phyloP scores from a whole-genome alignment of 2,797 vertebrate genomes.

The Helicolenus hilgendorfi region DNA sequence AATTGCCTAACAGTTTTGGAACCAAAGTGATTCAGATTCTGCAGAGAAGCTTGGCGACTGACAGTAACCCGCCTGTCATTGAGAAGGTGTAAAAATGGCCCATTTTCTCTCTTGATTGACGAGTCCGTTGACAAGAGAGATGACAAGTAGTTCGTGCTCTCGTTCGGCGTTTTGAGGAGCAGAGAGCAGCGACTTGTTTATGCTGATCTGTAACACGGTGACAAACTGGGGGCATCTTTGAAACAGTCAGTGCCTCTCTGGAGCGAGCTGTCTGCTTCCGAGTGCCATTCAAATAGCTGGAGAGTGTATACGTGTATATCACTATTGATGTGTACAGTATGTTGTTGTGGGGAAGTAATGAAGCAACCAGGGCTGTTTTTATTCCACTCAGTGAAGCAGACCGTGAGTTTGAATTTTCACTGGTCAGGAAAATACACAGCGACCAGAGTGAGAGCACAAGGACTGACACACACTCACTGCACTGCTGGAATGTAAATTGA shows the following conservation, averaged over 20 bases:
- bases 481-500: slow-evolving; percentile 35
- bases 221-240: slow-evolving; percentile 39
- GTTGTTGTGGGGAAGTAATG: slow-evolving; percentile 21
- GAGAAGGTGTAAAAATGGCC: slow-evolving; percentile 33
- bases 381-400: slow-evolving; percentile 21
- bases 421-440: slow-evolving; percentile 33
- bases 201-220: slow-evolving; percentile 36
- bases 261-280: slow-evolving; percentile 4
- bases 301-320: background rate
- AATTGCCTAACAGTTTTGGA: background rate
- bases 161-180: slow-evolving; percentile 31
- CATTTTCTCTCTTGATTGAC: slow-evolving; percentile 59
- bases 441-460: slow-evolving; percentile 3
- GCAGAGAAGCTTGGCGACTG: slow-evolving; percentile 5
- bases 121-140: slow-evolving; percentile 47
- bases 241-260: slow-evolving; percentile 16
- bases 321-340: background rate
- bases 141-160: slow-evolving; percentile 48
- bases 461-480: slow-evolving; percentile 32
- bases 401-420: background rate
- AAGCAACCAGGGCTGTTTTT: slow-evolving; percentile 31
- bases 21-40: slow-evolving; percentile 9
- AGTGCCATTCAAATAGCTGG: slow-evolving; percentile 13
- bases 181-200: slow-evolving; percentile 56
- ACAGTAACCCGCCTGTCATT: slow-evolving; percentile 24